Conservation (phyloP, 2,888 invertebrate genomes). For the Ophraella communa region DNA sequence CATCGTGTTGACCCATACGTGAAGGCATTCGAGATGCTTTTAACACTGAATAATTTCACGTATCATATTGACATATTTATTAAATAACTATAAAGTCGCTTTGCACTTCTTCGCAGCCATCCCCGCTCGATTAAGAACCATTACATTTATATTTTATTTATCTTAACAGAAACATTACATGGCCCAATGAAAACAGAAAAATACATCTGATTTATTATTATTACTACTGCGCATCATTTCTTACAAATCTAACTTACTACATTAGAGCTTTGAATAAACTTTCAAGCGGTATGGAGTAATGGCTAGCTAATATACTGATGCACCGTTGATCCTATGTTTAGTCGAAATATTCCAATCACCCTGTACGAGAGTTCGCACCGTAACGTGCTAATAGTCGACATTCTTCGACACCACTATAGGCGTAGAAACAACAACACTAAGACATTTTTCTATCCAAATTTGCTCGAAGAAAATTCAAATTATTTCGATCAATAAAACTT, state of each 20-base stretch:
- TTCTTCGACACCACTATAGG: conserved; percentile 18
- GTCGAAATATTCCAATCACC: neutral
- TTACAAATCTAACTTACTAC: no score
- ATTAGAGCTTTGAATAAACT: no score
- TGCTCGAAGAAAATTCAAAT: conserved; percentile 28
- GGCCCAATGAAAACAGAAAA: no score
- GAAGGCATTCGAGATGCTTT: conserved; percentile 38
- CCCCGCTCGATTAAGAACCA: neutral
- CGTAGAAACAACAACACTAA: conserved; percentile 25
- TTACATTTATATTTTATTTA: neutral
- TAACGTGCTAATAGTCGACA: conserved; percentile 16
- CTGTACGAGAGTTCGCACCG: conserved; percentile 21
- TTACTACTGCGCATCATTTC: no score
- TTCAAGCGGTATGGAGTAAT: no score
- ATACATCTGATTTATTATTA: no score
- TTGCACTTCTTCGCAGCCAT: neutral
- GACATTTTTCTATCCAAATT: conserved; percentile 23
- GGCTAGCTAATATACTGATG: no score
- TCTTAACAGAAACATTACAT: neutral
- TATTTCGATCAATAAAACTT: conserved; percentile 24
- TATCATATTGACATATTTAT: conserved; percentile 35
- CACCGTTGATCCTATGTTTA: neutral
- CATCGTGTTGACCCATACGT: neutral
- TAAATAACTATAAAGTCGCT: conserved; percentile 1
- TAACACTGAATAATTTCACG: conserved; percentile 46